phyloP scores from a whole-genome alignment of 2,113 vertebrate genomes.

The Brachypodius melanocephalos region DNA sequence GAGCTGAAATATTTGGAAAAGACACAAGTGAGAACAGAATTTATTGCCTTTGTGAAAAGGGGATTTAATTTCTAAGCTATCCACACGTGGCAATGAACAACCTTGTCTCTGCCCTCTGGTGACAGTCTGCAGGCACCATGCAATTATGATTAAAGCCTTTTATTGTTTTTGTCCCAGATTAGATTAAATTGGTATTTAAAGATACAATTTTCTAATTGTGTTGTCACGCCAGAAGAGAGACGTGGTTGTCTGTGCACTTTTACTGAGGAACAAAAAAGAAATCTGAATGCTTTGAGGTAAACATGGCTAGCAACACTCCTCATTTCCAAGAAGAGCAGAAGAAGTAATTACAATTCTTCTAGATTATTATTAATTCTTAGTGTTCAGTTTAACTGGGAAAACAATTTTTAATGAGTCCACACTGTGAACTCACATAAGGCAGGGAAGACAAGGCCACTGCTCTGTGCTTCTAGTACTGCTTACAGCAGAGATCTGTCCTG shows the following conservation, averaged over 20 bases:
- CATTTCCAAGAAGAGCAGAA: not conserved
- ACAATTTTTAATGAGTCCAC: not conserved
- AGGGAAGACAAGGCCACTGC: not conserved
- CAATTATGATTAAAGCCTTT: constrained; percentile 60
- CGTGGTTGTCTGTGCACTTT: not conserved
- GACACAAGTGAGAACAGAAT: constrained; percentile 25
- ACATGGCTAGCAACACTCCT: not conserved
- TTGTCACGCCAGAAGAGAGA: not conserved
- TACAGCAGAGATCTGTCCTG: not conserved
- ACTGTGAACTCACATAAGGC: not conserved
- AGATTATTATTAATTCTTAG: not conserved
- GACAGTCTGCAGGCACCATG: constrained; percentile 27
- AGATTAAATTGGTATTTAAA: constrained; percentile 63
- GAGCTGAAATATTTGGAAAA: constrained; percentile 55
- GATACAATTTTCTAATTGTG: constrained; percentile 39
- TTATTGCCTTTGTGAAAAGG: constrained; percentile 46
- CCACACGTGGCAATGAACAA: constrained; percentile 36
- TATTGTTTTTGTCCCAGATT: constrained; percentile 59
- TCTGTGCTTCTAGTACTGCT: not conserved
- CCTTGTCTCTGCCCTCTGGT: constrained; percentile 59
- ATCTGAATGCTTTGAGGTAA: not conserved
- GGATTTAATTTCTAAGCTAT: constrained; percentile 60
- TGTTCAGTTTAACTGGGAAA: not conserved
- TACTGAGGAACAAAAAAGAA: not conserved
- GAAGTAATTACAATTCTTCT: not conserved